Evolutionary conservation across 2,888 invertebrate genomes (phyloP).

Genomic region (Bombyx huttoni): DNA sequence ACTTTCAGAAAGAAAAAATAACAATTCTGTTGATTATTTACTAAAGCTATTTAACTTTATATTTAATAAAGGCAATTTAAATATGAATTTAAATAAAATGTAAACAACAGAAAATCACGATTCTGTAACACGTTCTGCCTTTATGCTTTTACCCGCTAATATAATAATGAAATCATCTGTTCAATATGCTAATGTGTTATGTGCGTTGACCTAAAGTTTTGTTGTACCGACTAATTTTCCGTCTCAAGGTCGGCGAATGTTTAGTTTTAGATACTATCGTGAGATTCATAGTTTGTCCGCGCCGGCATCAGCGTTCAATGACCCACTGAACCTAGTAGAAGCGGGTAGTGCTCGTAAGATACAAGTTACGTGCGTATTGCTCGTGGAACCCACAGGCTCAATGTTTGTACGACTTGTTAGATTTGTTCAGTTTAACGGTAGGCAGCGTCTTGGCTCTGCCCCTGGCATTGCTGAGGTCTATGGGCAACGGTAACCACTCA

Average conservation of each 20-base stretch:
- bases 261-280: constrained; percentile 46
- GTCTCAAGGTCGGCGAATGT: constrained; percentile 32
- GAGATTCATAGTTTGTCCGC: constrained; percentile 34
- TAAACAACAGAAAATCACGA: background rate
- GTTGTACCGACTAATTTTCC: background rate
- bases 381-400: no score
- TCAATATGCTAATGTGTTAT: background rate
- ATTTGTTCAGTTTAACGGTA: no score
- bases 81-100: no score
- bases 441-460: no score
- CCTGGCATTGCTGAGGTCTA: no score
- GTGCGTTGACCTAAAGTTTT: background rate
- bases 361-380: background rate
- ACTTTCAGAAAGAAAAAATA: no score
- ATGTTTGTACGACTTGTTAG: no score
- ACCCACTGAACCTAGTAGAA: constrained; percentile 45
- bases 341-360: background rate
- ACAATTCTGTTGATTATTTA: no score
- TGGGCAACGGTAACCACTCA: no score
- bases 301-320: constrained; percentile 46
- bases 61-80: no score
- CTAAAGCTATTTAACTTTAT: no score
- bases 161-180: background rate
- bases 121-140: background rate
- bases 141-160: background rate